Conservation (phyloP, 2,113 vertebrate species). For the Silurus glanis region DNA sequence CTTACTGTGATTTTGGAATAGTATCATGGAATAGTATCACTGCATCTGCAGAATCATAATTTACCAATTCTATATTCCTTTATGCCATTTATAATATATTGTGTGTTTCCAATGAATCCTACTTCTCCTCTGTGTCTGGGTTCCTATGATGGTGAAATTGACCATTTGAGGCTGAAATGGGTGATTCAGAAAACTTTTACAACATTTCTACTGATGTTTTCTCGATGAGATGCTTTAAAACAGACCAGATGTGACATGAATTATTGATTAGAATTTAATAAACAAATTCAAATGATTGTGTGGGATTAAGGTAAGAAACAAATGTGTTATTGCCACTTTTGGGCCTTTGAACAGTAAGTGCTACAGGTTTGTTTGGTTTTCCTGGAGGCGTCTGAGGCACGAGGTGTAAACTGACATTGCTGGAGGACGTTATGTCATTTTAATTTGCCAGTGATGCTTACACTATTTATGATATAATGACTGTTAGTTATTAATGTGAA, state of each 20-base stretch:
- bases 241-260: slow-evolving; percentile 22
- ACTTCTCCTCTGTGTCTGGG: not conserved
- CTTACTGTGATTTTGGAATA: not conserved
- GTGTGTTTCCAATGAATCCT: not conserved
- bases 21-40: not conserved
- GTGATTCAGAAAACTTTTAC: not conserved
- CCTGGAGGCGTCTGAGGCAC: slow-evolving; percentile 1
- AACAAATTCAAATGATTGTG: slow-evolving; percentile 24
- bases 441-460: slow-evolving; percentile 19
- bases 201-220: not conserved
- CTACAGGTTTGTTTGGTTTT: slow-evolving; percentile 23
- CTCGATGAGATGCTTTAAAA: slow-evolving; percentile 24
- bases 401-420: slow-evolving; percentile 25
- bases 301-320: not conserved
- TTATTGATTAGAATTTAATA: slow-evolving; percentile 28
- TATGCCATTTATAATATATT: not conserved
- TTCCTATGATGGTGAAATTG: not conserved
- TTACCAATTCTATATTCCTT: not conserved
- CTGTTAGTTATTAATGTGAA: slow-evolving; percentile 22
- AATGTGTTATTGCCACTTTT: slow-evolving; percentile 7
- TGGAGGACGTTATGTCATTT: slow-evolving; percentile 6
- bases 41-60: not conserved
- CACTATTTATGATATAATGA: slow-evolving; percentile 17
- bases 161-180: not conserved
- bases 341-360: not conserved